These are phyloP conservation scores for Melieria omissa DNA, from an alignment of 2,888 invertebrate genomes.

Conservation along the genomic window DNA sequence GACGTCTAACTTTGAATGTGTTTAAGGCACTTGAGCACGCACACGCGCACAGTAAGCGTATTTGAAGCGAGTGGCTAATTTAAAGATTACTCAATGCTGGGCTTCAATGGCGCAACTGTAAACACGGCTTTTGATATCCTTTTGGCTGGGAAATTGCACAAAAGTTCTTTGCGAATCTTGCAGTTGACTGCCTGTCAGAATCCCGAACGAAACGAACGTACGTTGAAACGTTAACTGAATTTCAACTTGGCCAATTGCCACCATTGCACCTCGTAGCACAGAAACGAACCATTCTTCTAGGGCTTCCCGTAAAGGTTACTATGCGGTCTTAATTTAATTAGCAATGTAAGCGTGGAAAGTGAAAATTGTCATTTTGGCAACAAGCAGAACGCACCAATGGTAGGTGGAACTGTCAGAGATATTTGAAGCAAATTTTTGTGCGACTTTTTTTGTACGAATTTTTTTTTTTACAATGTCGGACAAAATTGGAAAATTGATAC, in stretches of 20 bases:
- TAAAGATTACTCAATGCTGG: no score
- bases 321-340: constrained; percentile 48
- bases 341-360: constrained; percentile 30
- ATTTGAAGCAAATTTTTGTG: background rate
- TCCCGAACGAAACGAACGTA: constrained; percentile 38
- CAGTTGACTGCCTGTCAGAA: background rate
- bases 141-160: no score
- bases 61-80: no score
- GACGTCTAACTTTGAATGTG: no score
- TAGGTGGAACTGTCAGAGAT: background rate
- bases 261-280: constrained; percentile 43
- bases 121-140: no score
- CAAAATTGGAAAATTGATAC: background rate
- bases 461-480: background rate
- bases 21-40: no score
- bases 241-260: constrained; percentile 31
- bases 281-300: constrained; percentile 45
- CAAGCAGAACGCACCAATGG: background rate
- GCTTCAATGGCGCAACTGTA: no score
- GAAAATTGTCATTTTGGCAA: constrained; percentile 16
- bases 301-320: constrained; percentile 47
- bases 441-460: background rate
- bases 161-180: background rate
- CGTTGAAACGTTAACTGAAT: constrained; percentile 45
- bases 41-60: no score